Percentiles rank a stretch among this genome's conserved stretches.
Evolutionary conservation across 2,113 vertebrate genomes (phyloP).

Genomic region (Holacanthus passer): DNA sequence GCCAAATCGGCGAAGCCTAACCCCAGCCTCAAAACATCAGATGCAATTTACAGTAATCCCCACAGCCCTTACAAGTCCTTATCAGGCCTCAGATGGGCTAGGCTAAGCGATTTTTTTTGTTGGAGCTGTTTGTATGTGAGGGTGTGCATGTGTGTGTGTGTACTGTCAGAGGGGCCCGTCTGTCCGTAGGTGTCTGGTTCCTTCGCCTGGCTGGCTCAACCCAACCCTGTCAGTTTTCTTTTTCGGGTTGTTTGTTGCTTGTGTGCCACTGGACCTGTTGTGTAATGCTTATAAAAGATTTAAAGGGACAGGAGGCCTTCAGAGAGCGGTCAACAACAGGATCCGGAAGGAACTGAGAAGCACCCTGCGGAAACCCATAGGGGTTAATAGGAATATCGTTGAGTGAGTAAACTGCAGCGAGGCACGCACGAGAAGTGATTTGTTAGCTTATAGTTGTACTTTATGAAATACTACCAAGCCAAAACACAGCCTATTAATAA

Average conservation of each 20-base stretch:
- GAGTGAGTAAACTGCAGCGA: background rate
- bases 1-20: conserved; percentile 7
- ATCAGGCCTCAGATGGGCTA: conserved; percentile 62
- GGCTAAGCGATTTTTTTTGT: conserved; percentile 5
- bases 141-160: conserved; percentile 38
- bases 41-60: conserved; percentile 50
- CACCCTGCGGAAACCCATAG: background rate
- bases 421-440: background rate
- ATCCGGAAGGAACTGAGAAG: conserved; percentile 20
- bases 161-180: conserved; percentile 56
- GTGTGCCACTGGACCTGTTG: conserved; percentile 80
- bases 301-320: conserved; percentile 80
- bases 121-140: background rate
- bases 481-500: background rate
- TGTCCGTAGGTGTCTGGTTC: conserved; percentile 80
- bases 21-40: conserved; percentile 34
- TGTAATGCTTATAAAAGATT: conserved; percentile 85
- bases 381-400: background rate
- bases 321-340: conserved; percentile 33
- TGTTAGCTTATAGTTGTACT: background rate
- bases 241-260: conserved; percentile 79
- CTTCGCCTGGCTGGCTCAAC: conserved; percentile 64
- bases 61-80: conserved; percentile 40
- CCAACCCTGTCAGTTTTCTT: conserved; percentile 71
- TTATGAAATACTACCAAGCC: background rate